Evolutionary conservation across 2,113 vertebrate genomes (phyloP), one percentile per base, ranked within the genome.

Genomic region (Heliornis fulica): DNA sequence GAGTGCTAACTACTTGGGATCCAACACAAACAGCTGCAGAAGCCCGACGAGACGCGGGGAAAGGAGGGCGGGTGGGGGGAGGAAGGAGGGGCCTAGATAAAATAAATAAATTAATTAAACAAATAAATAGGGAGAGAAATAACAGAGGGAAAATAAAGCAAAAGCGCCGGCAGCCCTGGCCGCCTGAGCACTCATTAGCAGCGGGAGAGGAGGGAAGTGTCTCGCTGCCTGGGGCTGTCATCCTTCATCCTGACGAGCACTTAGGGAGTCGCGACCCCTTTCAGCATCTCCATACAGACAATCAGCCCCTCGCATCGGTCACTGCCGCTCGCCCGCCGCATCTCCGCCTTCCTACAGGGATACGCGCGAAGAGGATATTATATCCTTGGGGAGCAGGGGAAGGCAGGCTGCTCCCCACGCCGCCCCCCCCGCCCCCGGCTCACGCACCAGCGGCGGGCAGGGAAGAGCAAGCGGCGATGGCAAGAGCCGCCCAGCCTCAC

Each of bases 221-320:
- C 97, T 97, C 96, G 90, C 76, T 94, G 97, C 97, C 98, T 96
- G 94, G 83, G 13, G 95, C 97, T 98, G 98, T 97, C 98, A 98
- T 97, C 97, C 97, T 88, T 98, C 97, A 98, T 97, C 94, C 96
- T 98, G 98, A 98, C 87, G 97, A 98, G 98, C 98, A 97, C 98
- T 98, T 97, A 98, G 97, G 64, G 97, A 97, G 97, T 97, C 98
- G 74, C 86, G 97, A 98, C 97, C 98, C 98, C 98, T 98, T 98
- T 98, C 98, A 98, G 97, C 97, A 96, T 97, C 97, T 87, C 93
- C 95, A 61, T 75, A 28, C 97, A 96, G 96, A 93, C 97, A 94
- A 97, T 97, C 98, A 97, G 97, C 97, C 97, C 96, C 70, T 74
- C 94, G 61, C 96, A 96, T 98, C 96, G 97, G 97, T 97, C 97